Conservation (phyloP, 2,113 vertebrate species). For the Jaculus jaculus region DNA sequence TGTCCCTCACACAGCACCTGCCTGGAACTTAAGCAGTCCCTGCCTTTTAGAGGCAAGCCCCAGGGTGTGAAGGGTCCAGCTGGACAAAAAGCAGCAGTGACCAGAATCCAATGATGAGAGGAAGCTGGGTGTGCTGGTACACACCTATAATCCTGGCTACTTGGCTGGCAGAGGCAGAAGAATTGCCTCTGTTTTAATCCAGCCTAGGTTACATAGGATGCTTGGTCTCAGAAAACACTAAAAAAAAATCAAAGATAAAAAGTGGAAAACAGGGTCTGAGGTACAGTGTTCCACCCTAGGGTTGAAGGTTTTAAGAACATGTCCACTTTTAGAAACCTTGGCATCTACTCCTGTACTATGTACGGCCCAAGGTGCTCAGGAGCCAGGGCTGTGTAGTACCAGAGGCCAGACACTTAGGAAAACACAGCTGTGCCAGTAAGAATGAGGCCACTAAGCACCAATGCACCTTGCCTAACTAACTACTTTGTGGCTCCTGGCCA, state of each 20-base stretch:
- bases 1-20: accelerated
- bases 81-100: neutral
- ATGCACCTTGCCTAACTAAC: neutral
- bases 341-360: neutral
- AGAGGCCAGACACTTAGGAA: neutral
- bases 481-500: neutral
- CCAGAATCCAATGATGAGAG: neutral
- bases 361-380: neutral
- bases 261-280: neutral
- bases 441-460: neutral
- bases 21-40: accelerated
- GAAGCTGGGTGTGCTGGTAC: neutral
- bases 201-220: neutral
- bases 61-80: neutral
- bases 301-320: too few relatives aligned
- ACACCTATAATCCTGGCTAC: neutral
- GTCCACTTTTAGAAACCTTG: neutral
- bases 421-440: neutral
- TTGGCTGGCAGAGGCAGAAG: neutral
- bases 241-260: neutral
- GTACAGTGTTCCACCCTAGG: too few relatives aligned
- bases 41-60: neutral
- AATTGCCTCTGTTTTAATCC: neutral
- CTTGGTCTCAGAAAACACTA: neutral
- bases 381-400: neutral